phyloP scores from a whole-genome alignment of 2,113 vertebrate genomes.

The Propithecus coquereli region DNA sequence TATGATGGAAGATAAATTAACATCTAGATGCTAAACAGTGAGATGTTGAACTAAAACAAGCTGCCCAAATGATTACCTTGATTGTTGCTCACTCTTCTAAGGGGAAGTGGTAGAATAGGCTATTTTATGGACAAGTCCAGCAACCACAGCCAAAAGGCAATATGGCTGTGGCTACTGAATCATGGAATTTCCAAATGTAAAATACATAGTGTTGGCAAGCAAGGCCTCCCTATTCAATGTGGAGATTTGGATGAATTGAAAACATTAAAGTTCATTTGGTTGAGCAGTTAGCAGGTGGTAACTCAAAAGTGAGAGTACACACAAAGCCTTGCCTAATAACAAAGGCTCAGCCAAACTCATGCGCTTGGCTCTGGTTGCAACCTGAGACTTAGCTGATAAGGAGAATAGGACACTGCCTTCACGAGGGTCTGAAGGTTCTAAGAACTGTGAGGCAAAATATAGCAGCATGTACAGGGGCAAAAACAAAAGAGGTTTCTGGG shows the following conservation, averaged over 20 bases:
- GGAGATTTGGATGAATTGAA: background rate
- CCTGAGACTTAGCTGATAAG: background rate
- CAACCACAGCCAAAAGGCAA: background rate
- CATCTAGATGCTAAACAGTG: no score
- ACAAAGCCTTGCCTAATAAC: background rate
- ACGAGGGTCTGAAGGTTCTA: no score
- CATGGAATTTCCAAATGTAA: background rate
- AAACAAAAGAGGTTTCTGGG: background rate
- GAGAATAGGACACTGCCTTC: background rate
- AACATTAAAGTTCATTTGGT: background rate
- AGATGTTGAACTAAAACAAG: background rate
- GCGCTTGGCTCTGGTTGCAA: background rate
- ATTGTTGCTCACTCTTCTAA: background rate
- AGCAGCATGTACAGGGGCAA: background rate
- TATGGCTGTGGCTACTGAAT: background rate
- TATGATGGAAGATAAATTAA: background rate
- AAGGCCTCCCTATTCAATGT: background rate
- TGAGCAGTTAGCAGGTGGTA: background rate
- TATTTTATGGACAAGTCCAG: background rate
- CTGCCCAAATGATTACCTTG: background rate
- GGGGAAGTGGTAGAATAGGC: background rate
- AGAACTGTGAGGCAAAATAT: background rate
- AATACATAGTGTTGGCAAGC: background rate
- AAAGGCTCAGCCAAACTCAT: background rate
- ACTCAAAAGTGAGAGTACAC: background rate